Conservation (phyloP, 2,113 vertebrate species). For the Meriones unguiculatus region DNA sequence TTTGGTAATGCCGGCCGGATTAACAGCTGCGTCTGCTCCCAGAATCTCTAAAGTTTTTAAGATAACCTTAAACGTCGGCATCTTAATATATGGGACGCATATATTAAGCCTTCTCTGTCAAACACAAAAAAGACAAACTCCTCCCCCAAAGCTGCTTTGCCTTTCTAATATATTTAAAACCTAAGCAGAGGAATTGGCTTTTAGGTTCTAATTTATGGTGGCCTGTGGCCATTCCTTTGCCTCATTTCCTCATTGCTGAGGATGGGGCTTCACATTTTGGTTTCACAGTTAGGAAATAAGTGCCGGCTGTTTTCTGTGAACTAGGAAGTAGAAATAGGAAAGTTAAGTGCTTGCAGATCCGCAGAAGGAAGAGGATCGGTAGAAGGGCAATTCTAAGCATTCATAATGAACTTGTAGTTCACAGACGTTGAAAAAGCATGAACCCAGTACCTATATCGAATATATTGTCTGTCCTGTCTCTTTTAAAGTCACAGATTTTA, state of each 20-base stretch:
- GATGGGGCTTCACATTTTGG: slow-evolving; percentile 64
- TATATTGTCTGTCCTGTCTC: not conserved
- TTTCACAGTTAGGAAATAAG: slow-evolving; percentile 61
- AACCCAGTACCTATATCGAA: not conserved
- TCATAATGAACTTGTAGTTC: slow-evolving; percentile 45
- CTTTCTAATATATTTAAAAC: slow-evolving; percentile 57
- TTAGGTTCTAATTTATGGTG: slow-evolving; percentile 49
- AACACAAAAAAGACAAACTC: not conserved
- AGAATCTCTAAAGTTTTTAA: not conserved
- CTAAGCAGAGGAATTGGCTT: slow-evolving; percentile 7
- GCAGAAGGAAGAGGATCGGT: not conserved
- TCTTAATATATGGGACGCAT: not conserved
- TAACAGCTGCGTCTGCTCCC: not conserved
- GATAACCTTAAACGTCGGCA: not conserved
- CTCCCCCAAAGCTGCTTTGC: slow-evolving; percentile 32
- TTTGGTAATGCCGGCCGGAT: not conserved
- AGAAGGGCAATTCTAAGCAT: slow-evolving; percentile 35
- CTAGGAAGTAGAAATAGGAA: slow-evolving; percentile 26
- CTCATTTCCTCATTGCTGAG: slow-evolving; percentile 59
- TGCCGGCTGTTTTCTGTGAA: slow-evolving; percentile 49
- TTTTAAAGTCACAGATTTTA: slow-evolving; percentile 54
- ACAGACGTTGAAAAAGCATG: not conserved
- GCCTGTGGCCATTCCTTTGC: slow-evolving; percentile 45
- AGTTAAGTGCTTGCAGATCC: slow-evolving; percentile 19
- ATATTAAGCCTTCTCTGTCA: slow-evolving; percentile 13